Evolutionary conservation across 2,113 vertebrate species (phyloP), one percentile per base, ranked within the genome.

Genomic region (Guaruba guarouba): DNA sequence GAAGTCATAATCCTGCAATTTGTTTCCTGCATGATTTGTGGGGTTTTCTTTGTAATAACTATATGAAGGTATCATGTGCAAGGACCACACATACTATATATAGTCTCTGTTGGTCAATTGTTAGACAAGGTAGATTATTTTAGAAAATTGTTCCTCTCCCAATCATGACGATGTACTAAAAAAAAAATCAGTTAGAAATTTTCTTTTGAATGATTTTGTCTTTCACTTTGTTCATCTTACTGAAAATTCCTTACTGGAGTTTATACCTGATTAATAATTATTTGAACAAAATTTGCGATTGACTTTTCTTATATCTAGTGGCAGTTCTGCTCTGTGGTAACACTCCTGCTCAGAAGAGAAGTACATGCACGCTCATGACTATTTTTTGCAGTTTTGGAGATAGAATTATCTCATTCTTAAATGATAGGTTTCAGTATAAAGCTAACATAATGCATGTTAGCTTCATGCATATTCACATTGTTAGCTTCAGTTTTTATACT

Each of bases 301-400:
- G 28, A n/a, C 20, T 81, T 22, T 35, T 57, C 41, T 37, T 54
- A 16, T 68, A 9, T 44, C 33, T 7, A 5, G 41, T 23, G 27
- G 15, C 49, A 16, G 35, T 82, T 86, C 62, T 88, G 29, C 29
- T 49, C 25, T 33, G 8, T 44, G 59, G 4, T 57, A 7, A 22
- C 48, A 9, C 0, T 20, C 44, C 18, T 93, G 44, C 67, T 71
- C 39, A 17, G 17, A 28, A 61, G 41, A 76, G 57, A 73, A 9
- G 23, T 31, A 35, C 6, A 0, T 25, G 22, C 18, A 43, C 1
- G 1, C 64, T 61, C 7, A 33, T 13, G 43, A 9, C 17, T 37
- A 0, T 17, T 61, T 92, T 77, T 46, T 33, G 3, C 48, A n/a
- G 7, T 24, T 4, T 52, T 67, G 41, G 16, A 18, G 10, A 28